Conservation (phyloP, 2,797 vertebrate genomes). For the Salarias fasciatus region DNA sequence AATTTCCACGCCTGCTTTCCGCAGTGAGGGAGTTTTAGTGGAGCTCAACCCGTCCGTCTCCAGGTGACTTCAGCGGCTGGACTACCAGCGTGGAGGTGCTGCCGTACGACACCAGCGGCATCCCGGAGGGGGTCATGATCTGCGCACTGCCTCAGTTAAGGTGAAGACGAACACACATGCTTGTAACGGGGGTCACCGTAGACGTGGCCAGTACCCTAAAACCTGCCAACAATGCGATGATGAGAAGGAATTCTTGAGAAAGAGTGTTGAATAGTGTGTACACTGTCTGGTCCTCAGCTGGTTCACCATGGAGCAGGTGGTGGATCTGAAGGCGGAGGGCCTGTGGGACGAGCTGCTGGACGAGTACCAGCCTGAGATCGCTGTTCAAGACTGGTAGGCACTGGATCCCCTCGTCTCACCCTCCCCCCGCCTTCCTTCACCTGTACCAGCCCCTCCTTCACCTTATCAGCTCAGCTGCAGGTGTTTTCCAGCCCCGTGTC, state of each 20-base stretch:
- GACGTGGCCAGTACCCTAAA: no score
- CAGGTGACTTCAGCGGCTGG: conserved; percentile 87
- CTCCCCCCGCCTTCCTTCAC: no score
- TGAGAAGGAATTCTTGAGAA: no score
- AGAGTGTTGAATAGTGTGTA: no score
- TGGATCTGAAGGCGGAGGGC: conserved; percentile 87
- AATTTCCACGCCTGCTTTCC: no score
- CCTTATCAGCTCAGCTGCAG: no score
- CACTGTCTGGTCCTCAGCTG: conserved; percentile 84
- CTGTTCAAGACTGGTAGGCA: conserved; percentile 86
- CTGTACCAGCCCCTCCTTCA: no score
- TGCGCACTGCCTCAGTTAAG: conserved; percentile 73
- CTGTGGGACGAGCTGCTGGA: conserved; percentile 89
- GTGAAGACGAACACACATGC: conserved; percentile 37
- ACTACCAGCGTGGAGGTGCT: conserved; percentile 76
- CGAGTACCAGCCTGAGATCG: conserved; percentile 83
- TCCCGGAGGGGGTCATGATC: conserved; percentile 76
- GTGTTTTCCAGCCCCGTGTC: no score
- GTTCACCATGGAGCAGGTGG: conserved; percentile 86
- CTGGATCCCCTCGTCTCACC: no score
- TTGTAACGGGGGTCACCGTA: not conserved
- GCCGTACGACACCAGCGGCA: conserved; percentile 76
- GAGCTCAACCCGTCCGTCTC: not conserved
- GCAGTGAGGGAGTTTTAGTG: no score
- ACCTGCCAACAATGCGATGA: no score